Evolutionary conservation across 2,888 invertebrate species (phyloP).

Genomic region (Pristionchus entomophagus): DNA sequence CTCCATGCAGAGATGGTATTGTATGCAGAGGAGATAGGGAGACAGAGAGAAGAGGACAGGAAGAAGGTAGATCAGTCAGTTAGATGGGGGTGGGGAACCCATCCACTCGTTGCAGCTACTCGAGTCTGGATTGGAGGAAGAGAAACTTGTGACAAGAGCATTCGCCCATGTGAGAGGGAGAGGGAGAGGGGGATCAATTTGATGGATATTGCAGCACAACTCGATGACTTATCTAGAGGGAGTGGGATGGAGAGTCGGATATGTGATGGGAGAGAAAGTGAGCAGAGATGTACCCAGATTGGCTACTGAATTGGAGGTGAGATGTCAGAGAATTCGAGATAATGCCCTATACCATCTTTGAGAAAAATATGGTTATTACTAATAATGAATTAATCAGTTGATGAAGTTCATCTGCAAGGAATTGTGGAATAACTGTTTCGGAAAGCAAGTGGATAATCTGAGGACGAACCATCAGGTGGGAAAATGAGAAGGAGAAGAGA

Average conservation of each 20-base stretch:
- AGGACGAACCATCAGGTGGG: constrained; percentile 89
- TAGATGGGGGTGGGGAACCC: background rate
- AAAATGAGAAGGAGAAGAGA: background rate
- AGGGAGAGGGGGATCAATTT: too few species aligned
- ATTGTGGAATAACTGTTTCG: constrained; percentile 97
- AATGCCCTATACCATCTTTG: too few species aligned
- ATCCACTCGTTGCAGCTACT: constrained; percentile 34
- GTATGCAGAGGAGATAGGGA: constrained; percentile 63
- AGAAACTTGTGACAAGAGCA: constrained; percentile 58
- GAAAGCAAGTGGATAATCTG: constrained; percentile 97
- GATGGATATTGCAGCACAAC: constrained; percentile 62
- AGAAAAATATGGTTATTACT: too few species aligned
- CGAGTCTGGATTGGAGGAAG: constrained; percentile 46
- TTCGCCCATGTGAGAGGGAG: constrained; percentile 57
- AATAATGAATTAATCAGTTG: too few species aligned
- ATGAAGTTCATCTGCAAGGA: constrained; percentile 99
- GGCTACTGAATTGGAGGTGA: constrained; percentile 91
- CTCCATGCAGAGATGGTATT: constrained; percentile 71
- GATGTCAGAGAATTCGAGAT: too few species aligned
- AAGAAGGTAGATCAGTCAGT: constrained; percentile 49
- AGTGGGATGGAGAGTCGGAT: constrained; percentile 81
- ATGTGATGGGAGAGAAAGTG: constrained; percentile 80
- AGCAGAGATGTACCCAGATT: constrained; percentile 77
- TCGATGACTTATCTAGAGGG: constrained; percentile 78
- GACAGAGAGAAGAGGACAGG: constrained; percentile 57